phyloP scores from a whole-genome alignment of 2,797 vertebrate species.

The Halcyon chelicuti region DNA sequence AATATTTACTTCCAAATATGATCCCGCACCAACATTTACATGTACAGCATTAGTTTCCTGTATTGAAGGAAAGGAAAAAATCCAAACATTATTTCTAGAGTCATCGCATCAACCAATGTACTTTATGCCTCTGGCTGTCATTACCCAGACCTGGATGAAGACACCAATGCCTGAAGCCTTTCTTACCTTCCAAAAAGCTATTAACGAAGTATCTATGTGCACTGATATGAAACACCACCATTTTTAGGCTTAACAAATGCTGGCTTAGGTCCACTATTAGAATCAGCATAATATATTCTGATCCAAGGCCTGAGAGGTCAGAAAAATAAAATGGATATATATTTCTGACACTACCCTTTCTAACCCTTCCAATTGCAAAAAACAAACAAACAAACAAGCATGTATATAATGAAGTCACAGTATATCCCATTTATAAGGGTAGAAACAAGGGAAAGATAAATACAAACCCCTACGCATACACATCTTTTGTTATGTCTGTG shows the following conservation, averaged over 20 bases:
- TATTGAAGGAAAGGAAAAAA: neutral
- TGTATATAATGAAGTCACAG: neutral
- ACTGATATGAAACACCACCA: neutral
- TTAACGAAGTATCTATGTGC: neutral
- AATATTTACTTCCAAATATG: conserved; percentile 98
- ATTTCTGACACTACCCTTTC: neutral
- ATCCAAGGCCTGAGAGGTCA: neutral
- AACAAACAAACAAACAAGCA: too few species aligned
- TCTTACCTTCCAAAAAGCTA: neutral
- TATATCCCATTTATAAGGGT: neutral
- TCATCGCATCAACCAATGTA: neutral
- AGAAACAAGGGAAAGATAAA: neutral
- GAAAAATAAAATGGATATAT: neutral
- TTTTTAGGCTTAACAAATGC: neutral
- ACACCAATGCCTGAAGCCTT: neutral
- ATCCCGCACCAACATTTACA: conserved; percentile 98
- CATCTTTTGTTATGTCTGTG: neutral
- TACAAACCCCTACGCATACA: neutral
- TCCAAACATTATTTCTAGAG: neutral
- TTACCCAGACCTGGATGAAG: neutral
- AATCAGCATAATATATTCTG: neutral
- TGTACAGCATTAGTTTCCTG: conserved; percentile 99
- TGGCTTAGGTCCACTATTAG: neutral
- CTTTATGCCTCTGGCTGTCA: neutral
- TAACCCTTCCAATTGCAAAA: neutral